Conservation (phyloP, 2,888 invertebrate species). For the Epicampocera succincta region DNA sequence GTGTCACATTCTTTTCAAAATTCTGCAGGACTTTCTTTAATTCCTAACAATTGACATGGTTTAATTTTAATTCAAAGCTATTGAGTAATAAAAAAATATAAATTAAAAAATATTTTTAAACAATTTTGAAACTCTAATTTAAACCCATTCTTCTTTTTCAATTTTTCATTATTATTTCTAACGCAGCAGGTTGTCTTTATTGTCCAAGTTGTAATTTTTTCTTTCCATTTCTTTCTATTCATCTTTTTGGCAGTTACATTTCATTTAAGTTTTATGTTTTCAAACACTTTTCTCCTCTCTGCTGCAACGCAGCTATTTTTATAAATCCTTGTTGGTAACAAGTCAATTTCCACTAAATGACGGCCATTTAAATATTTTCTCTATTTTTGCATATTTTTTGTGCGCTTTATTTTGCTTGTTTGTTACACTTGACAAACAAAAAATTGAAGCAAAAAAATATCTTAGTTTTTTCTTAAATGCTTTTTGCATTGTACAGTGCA, state of each 20-base stretch:
- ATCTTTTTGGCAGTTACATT: conserved; percentile 58
- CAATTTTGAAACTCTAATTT: conserved; percentile 12
- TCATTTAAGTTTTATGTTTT: conserved; percentile 56
- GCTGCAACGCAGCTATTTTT: conserved; percentile 30
- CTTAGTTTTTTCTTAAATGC: conserved; percentile 37
- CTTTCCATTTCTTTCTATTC: conserved; percentile 12
- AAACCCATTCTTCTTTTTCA: conserved; percentile 6
- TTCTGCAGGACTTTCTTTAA: too few species aligned
- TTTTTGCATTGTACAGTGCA: conserved; percentile 50
- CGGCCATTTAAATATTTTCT: conserved; percentile 65
- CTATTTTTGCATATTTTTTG: conserved; percentile 52
- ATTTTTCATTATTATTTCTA: conserved; percentile 21
- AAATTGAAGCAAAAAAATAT: conserved; percentile 3
- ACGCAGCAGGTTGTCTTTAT: conserved; percentile 68
- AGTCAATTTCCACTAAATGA: conserved; percentile 69
- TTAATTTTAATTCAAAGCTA: too few species aligned
- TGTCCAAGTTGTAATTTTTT: conserved; percentile 39
- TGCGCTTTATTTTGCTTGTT: conserved; percentile 28
- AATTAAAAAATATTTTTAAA: too few species aligned
- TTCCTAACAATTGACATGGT: too few species aligned
- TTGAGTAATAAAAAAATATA: too few species aligned
- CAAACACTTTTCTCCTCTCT: conserved; percentile 29
- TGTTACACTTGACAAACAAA: conserved; percentile 46
- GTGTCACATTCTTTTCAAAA: too few species aligned
- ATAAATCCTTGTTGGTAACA: conserved; percentile 65